A percentile compares a stretch with the other conserved stretches of the same genome.
Conservation (phyloP, 2,888 invertebrate genomes). For the Drosophila fulvimacula region DNA sequence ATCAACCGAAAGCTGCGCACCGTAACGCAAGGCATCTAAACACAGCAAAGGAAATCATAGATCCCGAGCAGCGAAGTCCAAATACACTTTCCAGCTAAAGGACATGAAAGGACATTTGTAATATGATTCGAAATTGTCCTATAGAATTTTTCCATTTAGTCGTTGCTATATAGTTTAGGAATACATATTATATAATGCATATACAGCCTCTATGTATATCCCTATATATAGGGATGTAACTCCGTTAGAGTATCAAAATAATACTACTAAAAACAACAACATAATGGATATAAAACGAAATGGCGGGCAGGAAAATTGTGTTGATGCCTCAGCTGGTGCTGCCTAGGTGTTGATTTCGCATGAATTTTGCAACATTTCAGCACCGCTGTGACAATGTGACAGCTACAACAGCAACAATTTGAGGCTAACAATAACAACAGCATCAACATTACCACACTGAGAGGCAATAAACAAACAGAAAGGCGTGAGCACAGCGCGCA, state of each 20-base stretch:
- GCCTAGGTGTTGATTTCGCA: constrained; percentile 51
- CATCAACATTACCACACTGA: constrained; percentile 12
- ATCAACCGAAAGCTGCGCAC: constrained; percentile 53
- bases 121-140: neutral
- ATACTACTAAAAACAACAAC: neutral
- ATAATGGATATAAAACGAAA: constrained; percentile 17
- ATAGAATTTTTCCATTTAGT: neutral
- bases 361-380: constrained; percentile 66
- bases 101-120: too few relatives aligned
- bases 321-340: constrained; percentile 15
- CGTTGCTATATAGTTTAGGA: neutral
- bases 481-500: neutral
- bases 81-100: neutral
- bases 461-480: constrained; percentile 3
- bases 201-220: too few relatives aligned
- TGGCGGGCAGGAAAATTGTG: constrained; percentile 11
- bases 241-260: constrained; percentile 5
- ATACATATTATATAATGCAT: neutral
- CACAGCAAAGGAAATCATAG: neutral
- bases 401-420: constrained; percentile 22
- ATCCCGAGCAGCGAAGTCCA: neutral
- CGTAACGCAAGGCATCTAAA: constrained; percentile 17
- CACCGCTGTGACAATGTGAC: constrained; percentile 41
- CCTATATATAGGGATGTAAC: too few relatives aligned
- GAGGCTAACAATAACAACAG: constrained; percentile 8